Evolutionary conservation across 2,797 vertebrate species (phyloP).

Genomic region (Avahi laniger): DNA sequence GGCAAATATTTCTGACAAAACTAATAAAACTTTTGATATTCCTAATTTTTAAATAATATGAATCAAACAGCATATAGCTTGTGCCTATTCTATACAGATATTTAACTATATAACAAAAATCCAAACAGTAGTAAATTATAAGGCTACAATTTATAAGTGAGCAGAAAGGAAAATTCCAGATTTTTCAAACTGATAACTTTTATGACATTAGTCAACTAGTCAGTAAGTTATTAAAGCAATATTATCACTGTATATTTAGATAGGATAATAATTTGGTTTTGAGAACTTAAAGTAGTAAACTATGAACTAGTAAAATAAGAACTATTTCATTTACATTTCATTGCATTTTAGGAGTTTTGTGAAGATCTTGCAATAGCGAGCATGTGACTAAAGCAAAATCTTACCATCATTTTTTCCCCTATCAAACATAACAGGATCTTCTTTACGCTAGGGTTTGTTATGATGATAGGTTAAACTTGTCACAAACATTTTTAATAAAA

Average conservation of each 20-base stretch:
- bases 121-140: not conserved
- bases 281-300: slow-evolving; percentile 22
- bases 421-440: not conserved
- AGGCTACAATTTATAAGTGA: not conserved
- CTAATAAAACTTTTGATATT: slow-evolving; percentile 1
- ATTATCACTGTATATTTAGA: not conserved
- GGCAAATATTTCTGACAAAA: not conserved
- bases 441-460: slow-evolving; percentile 27
- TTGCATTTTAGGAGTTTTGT: not conserved
- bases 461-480: slow-evolving; percentile 80
- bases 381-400: not conserved
- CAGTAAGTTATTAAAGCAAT: not conserved
- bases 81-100: not conserved
- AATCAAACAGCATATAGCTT: not conserved
- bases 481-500: slow-evolving; percentile 84
- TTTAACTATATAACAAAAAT: not conserved
- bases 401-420: not conserved
- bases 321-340: not conserved
- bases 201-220: not conserved
- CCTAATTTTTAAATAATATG: not conserved
- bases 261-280: not conserved
- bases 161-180: not conserved
- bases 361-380: slow-evolving; percentile 9
- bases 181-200: slow-evolving; percentile 21
- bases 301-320: not conserved